phyloP scores from a whole-genome alignment of 2,797 vertebrate genomes.

The Tolypeutes matacus region DNA sequence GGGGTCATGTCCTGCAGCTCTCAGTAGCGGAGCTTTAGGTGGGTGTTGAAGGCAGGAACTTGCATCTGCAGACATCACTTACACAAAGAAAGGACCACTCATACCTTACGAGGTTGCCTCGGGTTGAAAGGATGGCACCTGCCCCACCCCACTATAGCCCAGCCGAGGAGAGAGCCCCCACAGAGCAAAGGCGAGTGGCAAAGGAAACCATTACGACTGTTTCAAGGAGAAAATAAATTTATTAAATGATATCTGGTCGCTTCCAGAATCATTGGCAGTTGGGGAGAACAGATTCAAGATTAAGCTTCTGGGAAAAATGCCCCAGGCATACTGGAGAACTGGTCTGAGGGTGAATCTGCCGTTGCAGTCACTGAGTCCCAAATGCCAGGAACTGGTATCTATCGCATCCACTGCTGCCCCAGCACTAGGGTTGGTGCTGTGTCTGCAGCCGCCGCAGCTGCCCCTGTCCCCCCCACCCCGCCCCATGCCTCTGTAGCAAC shows the following conservation, averaged over 20 bases:
- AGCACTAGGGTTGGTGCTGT: neutral
- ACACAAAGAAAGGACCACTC: constrained; percentile 24
- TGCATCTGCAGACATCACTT: neutral
- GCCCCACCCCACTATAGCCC: neutral
- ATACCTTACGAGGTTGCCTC: constrained; percentile 37
- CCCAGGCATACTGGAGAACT: neutral
- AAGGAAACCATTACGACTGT: neutral
- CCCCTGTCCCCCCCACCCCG: too few species aligned
- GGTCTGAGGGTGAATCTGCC: constrained; percentile 9
- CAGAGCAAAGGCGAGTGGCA: neutral
- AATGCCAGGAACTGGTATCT: neutral
- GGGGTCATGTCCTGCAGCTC: neutral
- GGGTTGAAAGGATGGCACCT: constrained; percentile 2
- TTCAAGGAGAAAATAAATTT: constrained; percentile 46
- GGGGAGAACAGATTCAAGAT: constrained; percentile 17
- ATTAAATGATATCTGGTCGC: neutral
- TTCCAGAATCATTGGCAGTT: neutral
- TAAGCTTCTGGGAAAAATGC: constrained; percentile 44
- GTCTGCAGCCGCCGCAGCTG: neutral
- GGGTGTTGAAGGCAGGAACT: neutral
- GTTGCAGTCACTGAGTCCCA: neutral
- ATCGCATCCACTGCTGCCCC: neutral
- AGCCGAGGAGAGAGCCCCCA: neutral
- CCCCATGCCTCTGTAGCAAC: neutral
- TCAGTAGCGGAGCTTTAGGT: neutral